Base-by-base conservation (phyloP, 1,140 invertebrate species). In the Cryptotermes secundus region DNA sequence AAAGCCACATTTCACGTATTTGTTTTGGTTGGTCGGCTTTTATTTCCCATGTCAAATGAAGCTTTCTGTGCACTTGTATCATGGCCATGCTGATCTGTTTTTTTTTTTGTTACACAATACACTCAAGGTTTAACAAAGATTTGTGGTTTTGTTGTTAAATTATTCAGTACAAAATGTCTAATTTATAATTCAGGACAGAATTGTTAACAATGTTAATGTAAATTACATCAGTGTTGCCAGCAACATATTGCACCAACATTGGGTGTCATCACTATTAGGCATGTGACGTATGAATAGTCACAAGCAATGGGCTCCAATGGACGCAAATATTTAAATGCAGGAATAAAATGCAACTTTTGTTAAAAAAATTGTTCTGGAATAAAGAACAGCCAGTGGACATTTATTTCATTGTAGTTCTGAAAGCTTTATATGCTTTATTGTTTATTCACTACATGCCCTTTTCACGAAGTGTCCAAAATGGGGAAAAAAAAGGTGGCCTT, bases 141-240 rank as follows among this genome's bases (percentile, higher is more conserved):
- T 31, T 72, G n/a, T 72, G 59, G n/a, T n/a, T 72, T 72, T 72
- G 26, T 26, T 72, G 59, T 31, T 72, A 72, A 4, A 59, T 26
- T 31, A n/a, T 72, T 72, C 26, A 72, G 59, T n/a, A 72, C 59
- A 72, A 72, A n/a, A n/a, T 26, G 59, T 72, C 59, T 72, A 72
- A 72, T 72, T 72, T 72, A 72, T n/a, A n/a, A 72, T 72, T 72
- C 26, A 72, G 59, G n/a, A 14, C 14, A 16, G 59, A 72, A 31
- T 72, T 72, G n/a, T 3, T 72, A 72, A 72, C 59, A 72, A 72
- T 72, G 59, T 31, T 72, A n/a, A 72, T 31, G 59, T 31, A 31
- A 72, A 72, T 31, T n/a, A 72, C 59, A 72, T 72, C 59, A 72
- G 14, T n/a, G 59, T 31, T n/a, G 59, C 31, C 59, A 72, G 7